phyloP scores from a whole-genome alignment of 1,140 invertebrate species.

The Drepana arcuata region DNA sequence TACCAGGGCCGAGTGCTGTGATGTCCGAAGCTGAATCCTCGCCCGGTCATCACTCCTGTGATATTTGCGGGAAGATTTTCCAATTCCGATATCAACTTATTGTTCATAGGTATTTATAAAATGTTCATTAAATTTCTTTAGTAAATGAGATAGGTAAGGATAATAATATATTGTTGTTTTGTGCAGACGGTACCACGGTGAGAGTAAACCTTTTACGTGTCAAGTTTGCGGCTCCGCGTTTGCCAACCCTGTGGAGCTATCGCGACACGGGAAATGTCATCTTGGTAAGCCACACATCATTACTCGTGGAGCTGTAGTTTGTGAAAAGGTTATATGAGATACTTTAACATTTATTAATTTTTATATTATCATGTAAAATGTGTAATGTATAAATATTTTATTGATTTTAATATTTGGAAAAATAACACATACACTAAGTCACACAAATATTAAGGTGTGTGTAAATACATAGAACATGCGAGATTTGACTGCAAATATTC shows the following conservation, averaged over 20 bases:
- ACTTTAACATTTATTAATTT: too few species aligned
- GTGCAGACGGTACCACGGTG: conserved; percentile 83
- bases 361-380: too few species aligned
- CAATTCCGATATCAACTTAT: conserved; percentile 89
- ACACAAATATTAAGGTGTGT: too few species aligned
- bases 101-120: conserved; percentile 74
- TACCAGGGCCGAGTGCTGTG: conserved; percentile 64
- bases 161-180: too few species aligned
- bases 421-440: too few species aligned
- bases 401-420: too few species aligned
- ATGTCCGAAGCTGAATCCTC: conserved; percentile 65
- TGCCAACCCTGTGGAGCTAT: conserved; percentile 81
- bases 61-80: conserved; percentile 88
- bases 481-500: too few species aligned
- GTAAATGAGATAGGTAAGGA: not conserved
- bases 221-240: conserved; percentile 89
- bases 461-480: too few species aligned
- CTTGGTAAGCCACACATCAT: conserved; percentile 71
- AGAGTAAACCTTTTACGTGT: conserved; percentile 87
- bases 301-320: too few species aligned
- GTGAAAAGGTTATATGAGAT: too few species aligned
- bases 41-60: conserved; percentile 81
- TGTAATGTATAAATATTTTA: too few species aligned
- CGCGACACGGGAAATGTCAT: conserved; percentile 86
- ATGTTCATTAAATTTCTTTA: not conserved